Conservation (phyloP, 2,113 vertebrate species). For the Xenus cinereus region DNA sequence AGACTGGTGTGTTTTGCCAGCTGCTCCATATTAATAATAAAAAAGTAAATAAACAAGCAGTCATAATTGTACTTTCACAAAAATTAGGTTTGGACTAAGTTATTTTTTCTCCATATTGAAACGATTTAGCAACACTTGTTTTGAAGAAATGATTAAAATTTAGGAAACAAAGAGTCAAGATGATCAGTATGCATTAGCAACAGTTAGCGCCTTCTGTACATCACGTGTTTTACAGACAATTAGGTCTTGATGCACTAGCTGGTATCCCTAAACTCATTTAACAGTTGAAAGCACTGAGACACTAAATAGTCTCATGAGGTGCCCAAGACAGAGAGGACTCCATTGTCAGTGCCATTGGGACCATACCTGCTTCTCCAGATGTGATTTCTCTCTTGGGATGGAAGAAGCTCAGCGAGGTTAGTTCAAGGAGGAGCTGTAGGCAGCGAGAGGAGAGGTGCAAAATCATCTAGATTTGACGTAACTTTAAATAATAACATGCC, state of each 20-base stretch:
- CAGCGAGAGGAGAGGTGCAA: not conserved
- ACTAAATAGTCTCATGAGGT: not conserved
- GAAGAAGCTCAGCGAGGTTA: not conserved
- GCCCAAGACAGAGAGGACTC: not conserved
- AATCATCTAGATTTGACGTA: not conserved
- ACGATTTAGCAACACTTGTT: not conserved
- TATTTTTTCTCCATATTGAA: not conserved
- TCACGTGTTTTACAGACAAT: rapidly evolving
- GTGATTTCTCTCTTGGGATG: not conserved
- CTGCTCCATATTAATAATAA: not conserved
- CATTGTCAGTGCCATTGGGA: not conserved
- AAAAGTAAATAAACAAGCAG: constrained; percentile 10
- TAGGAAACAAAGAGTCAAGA: not conserved
- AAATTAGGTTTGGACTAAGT: not conserved
- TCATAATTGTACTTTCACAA: not conserved
- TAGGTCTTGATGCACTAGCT: not conserved
- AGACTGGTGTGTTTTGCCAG: not conserved
- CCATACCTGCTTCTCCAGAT: not conserved
- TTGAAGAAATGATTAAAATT: not conserved
- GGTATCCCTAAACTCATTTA: not conserved
- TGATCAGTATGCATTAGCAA: not conserved
- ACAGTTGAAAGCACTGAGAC: not conserved
- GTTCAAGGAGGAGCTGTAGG: not conserved
- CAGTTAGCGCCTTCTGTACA: not conserved
- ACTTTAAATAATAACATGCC: not conserved